These are phyloP conservation scores for Dufourea novaeangliae DNA, from an alignment of 1,140 invertebrate genomes.

Conservation along the genomic window DNA sequence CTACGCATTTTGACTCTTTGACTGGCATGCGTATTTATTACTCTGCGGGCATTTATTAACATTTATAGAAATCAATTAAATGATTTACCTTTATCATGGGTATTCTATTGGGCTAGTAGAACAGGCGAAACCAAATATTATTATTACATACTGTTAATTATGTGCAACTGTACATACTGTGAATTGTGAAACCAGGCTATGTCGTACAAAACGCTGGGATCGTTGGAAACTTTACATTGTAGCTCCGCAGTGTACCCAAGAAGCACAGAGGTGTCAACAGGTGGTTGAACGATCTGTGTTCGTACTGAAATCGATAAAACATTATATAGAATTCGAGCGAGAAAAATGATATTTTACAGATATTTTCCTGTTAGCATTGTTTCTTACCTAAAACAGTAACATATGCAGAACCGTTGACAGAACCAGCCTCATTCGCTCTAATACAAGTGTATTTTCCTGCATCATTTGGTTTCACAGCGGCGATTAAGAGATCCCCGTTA, in stretches of 20 bases:
- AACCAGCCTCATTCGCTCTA: conserved; percentile 93
- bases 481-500: conserved; percentile 92
- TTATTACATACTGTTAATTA: conserved; percentile 87
- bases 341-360: not conserved
- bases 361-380: not conserved
- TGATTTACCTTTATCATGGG: not conserved
- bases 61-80: not conserved
- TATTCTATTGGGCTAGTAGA: no score
- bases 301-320: conserved; percentile 84
- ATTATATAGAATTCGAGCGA: not conserved
- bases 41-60: conserved; percentile 74
- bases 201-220: conserved; percentile 93
- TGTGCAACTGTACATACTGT: conserved; percentile 86
- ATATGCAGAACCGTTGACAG: conserved; percentile 90
- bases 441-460: conserved; percentile 94
- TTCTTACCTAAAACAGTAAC: conserved; percentile 90
- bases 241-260: conserved; percentile 94
- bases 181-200: conserved; percentile 96
- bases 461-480: conserved; percentile 91
- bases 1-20: conserved; percentile 87
- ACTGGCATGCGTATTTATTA: conserved; percentile 85
- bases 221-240: conserved; percentile 96
- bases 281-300: conserved; percentile 95
- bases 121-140: no score
- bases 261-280: conserved; percentile 93